Evolutionary conservation across 2,888 invertebrate genomes (phyloP).

Genomic region (Dynastes hyllus): DNA sequence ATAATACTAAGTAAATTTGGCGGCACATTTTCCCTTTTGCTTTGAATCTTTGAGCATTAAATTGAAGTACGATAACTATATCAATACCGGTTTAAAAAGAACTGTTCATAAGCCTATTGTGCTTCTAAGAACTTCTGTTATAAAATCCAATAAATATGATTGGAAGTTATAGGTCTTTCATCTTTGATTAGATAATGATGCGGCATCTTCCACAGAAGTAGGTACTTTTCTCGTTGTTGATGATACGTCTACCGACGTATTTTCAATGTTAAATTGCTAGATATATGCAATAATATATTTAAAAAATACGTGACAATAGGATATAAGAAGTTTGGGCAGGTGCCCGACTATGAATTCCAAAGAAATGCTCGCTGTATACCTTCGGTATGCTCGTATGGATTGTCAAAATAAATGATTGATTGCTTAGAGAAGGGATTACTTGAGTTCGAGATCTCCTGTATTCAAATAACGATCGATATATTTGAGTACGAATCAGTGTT

Average conservation of each 20-base stretch:
- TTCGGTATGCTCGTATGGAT: too few species aligned
- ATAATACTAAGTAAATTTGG: constrained; percentile 23
- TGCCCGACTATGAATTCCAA: too few species aligned
- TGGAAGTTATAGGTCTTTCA: not conserved
- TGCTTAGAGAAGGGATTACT: too few species aligned
- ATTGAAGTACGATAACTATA: not conserved
- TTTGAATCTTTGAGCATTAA: not conserved
- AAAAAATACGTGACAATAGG: not conserved
- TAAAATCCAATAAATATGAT: not conserved
- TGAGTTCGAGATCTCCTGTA: too few species aligned
- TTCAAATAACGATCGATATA: too few species aligned
- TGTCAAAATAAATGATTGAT: too few species aligned
- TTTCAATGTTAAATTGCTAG: not conserved
- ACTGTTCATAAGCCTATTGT: constrained; percentile 3
- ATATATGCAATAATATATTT: not conserved
- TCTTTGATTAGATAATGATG: constrained; percentile 4
- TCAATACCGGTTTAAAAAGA: not conserved
- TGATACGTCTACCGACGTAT: not conserved
- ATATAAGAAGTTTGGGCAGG: too few species aligned
- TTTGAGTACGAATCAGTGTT: too few species aligned
- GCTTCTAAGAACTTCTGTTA: not conserved
- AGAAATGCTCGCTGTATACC: too few species aligned
- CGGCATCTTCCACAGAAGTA: not conserved
- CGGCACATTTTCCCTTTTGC: not conserved
- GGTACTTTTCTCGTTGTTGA: not conserved